These are phyloP conservation scores for Drosophila formosana DNA, from an alignment of 2,888 invertebrate species.

Conservation along the genomic window DNA sequence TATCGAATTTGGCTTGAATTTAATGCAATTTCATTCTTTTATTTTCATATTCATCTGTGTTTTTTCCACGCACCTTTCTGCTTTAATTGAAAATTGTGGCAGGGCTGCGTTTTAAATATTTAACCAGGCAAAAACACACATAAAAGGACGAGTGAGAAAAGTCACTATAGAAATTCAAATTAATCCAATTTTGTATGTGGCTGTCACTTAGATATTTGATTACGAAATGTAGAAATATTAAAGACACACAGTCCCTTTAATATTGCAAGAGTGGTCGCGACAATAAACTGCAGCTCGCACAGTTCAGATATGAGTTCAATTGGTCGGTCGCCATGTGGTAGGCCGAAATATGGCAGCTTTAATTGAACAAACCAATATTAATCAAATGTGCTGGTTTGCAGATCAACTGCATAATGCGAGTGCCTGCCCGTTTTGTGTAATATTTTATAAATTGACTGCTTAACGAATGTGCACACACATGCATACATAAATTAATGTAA, in stretches of 20 bases:
- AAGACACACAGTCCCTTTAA: not conserved
- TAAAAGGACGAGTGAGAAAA: constrained; percentile 21
- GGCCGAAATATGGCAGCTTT: constrained; percentile 64
- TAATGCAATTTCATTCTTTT: constrained; percentile 69
- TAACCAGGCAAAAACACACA: constrained; percentile 20
- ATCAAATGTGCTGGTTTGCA: constrained; percentile 55
- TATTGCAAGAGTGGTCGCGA: not conserved
- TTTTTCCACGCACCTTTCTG: constrained; percentile 1
- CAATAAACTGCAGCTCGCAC: not conserved
- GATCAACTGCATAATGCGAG: constrained; percentile 11
- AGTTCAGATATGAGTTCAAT: constrained; percentile 13
- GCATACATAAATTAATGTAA: not conserved
- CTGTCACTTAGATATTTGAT: constrained; percentile 4
- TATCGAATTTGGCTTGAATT: constrained; percentile 49
- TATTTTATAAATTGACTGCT: constrained; percentile 65
- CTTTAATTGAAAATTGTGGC: constrained; percentile 42
- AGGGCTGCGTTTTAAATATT: constrained; percentile 34
- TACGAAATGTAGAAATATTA: too few relatives aligned
- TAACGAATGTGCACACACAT: constrained; percentile 18
- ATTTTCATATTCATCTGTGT: constrained; percentile 33
- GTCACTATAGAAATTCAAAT: constrained; percentile 17
- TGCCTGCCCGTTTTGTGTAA: constrained; percentile 22
- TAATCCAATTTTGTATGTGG: not conserved
- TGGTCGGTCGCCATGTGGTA: constrained; percentile 46
- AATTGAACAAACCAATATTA: constrained; percentile 71